A percentile compares a stretch with the other conserved stretches of the same genome.
Conservation (phyloP, 2,888 invertebrate species). For the Cataglyphis livida region DNA sequence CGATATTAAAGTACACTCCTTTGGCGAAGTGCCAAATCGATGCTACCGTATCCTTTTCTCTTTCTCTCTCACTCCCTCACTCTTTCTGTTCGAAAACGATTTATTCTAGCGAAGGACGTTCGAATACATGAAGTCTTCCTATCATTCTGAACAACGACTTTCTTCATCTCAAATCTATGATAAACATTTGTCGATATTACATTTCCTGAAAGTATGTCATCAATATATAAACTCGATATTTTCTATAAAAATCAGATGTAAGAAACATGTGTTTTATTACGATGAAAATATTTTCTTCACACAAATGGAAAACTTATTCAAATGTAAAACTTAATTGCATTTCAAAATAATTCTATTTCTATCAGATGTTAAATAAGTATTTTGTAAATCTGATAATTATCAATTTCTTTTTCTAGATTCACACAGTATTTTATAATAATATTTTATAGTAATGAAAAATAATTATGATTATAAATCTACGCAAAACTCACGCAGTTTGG, state of each 20-base stretch:
- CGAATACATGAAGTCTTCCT: neutral
- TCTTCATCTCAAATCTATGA: neutral
- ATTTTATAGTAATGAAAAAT: neutral
- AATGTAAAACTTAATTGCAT: neutral
- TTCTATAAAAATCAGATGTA: neutral
- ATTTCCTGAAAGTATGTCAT: neutral
- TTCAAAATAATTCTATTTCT: neutral
- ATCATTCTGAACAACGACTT: neutral
- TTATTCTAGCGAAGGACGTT: constrained; percentile 11
- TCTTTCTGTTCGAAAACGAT: constrained; percentile 38
- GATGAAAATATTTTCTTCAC: neutral
- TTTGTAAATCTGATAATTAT: neutral
- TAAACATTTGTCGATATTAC: constrained; percentile 36
- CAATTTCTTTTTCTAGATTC: neutral
- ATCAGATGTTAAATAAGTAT: neutral
- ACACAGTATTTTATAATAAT: neutral
- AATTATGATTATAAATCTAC: neutral
- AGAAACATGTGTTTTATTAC: neutral
- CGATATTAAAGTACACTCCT: constrained; percentile 71
- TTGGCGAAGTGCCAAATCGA: constrained; percentile 69
- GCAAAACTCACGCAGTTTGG: neutral
- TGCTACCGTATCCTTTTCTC: constrained; percentile 55
- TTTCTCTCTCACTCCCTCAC: neutral
- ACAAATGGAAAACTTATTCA: neutral
- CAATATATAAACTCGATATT: neutral